Base-by-base conservation (phyloP, 2,888 invertebrate genomes). In the Scaptomyza reducta region DNA sequence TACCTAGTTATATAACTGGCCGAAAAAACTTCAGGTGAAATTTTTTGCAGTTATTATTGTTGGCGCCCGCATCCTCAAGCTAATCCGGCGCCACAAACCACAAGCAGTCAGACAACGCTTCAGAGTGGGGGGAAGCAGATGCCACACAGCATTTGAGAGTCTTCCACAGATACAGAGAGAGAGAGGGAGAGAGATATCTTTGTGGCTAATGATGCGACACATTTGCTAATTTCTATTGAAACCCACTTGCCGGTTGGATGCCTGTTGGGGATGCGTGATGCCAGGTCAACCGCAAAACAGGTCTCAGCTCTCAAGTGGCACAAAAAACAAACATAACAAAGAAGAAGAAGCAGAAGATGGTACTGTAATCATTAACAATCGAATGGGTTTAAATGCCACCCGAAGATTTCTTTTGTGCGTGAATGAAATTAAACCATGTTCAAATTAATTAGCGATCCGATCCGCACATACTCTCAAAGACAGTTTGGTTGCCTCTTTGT, bases 191-290 rank as follows among this genome's bases (percentile, higher is more conserved):
- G 9, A 40, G 40, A 14, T 6, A 14, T 7, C 46, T 62, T 80
- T 87, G 86, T 79, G 86, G 89, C 86, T 89, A 88, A 89, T 88
- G 90, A 84, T 87, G 86, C 86, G 88, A 89, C 90, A 89, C 84
- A 89, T 89, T 89, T 89, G 89, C 88, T 89, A 89, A 89, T 89
- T 86, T 87, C 84, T 86, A 87, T 79, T 82, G 86, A 81, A 76
- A 71, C 77, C 80, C 83, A 87, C 83, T 86, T 82, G 86, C 82
- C 68, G 59, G 51, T 40, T 60, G 62, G 61, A 31, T 74, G 63
- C 16, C 22, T 68, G 51, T 35, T 31, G 29, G 38, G 18, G 44
- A 41, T 49, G 56, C 33, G 47, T 55, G 47, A 68, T 72, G 74
- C 60, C 65, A 63, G 77, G 79, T 79, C 76, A 76, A 62, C 74